Evolutionary conservation across 2,797 vertebrate species (phyloP).

Genomic region (Clarias pachynema): DNA sequence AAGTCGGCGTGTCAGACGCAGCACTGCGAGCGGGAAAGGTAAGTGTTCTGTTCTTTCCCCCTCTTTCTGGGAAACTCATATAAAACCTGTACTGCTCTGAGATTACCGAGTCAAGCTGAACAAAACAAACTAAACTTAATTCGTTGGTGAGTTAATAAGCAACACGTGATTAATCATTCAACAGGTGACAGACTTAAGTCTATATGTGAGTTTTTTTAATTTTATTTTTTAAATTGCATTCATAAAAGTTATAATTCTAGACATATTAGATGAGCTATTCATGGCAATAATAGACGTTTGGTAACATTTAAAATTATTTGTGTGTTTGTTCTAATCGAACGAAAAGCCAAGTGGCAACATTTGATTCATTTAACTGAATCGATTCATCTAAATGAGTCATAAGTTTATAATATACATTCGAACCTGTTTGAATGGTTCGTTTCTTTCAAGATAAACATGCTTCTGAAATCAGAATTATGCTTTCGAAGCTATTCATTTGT

Average conservation of each 20-base stretch:
- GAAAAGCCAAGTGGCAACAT: not conserved
- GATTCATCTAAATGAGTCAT: not conserved
- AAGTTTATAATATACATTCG: not conserved
- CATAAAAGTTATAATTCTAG: not conserved
- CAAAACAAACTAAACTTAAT: not conserved
- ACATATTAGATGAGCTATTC: not conserved
- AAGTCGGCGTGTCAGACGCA: slow-evolving; percentile 6
- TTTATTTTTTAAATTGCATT: too few species aligned
- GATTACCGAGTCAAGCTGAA: not conserved
- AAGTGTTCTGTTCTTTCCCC: too few species aligned
- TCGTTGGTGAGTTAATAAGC: not conserved
- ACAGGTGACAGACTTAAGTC: not conserved
- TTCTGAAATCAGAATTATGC: not conserved
- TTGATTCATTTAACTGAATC: not conserved
- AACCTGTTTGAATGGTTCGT: not conserved
- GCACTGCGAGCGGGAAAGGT: not conserved
- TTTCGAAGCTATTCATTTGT: not conserved
- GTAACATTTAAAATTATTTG: not conserved
- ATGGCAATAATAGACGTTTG: not conserved
- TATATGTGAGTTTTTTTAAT: not conserved
- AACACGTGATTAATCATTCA: not conserved
- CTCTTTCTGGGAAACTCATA: not conserved
- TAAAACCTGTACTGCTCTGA: not conserved
- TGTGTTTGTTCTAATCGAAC: not conserved
- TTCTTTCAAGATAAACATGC: not conserved